Base-by-base conservation (phyloP, 2,888 invertebrate species). In the Ommatoiulus sabulosus region DNA sequence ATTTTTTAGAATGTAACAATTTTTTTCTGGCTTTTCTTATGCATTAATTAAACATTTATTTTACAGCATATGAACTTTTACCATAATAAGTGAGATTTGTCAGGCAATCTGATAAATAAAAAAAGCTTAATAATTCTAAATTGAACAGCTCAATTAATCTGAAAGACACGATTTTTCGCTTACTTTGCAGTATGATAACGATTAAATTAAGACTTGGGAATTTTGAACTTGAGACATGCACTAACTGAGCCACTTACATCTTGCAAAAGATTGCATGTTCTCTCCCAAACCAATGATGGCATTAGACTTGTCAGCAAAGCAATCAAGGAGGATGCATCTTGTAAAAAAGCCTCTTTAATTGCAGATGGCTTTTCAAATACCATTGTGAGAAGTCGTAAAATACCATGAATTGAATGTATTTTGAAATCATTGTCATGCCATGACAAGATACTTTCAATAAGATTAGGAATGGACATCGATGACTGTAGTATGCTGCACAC, bases 401-500 rank as follows among this genome's bases (percentile, higher is more conserved):
- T 63, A 15, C 63, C 63, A 17, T 63, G 63, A 63, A 63, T 63
- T 15, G n/a, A n/a, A 63, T 63, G 63, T n/a, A 63, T 17, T 63
- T 63, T 63, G 15, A 0, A 35, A 35, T 35, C n/a, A 17, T 15
- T 15, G 63, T 63, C 63, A 17, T 1, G 15, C 15, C 15, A 63
- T 17, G 63, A 17, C 63, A 63, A 63, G 15, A n/a, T n/a, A 17
- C n/a, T 63, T n/a, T 63, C 17, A 15, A 63, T 17, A 17, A 63
- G n/a, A 63, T 17, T 63, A 17, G 63, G 63, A 15, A 63, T 15
- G 17, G 63, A 17, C 63, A 17, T n/a, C 0, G 15, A 15, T n/a
- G 63, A 63, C 63, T 63, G 63, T 63, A 63, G n/a, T 63, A 63
- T 63, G 63, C 63, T 63, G n/a, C 63, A 63, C 15, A 63, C n/a